Evolutionary conservation across 2,888 invertebrate species (phyloP), one percentile per base, ranked within the genome.

Genomic region (Lepidonotus clava): DNA sequence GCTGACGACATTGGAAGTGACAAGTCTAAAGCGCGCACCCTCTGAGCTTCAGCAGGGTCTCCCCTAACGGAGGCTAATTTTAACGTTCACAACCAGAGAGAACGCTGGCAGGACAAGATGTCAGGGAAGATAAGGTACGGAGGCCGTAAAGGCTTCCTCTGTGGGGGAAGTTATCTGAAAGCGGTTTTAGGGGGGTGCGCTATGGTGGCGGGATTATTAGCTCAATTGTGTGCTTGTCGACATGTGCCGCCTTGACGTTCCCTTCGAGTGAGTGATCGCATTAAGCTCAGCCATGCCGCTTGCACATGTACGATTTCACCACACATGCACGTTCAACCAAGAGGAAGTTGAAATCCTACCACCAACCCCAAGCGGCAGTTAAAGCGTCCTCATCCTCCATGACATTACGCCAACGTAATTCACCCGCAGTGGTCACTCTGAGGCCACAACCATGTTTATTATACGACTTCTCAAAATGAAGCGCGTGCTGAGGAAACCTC

Each of bases 1-100:
- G 71, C 71, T 36, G 71, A 71, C 71, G 71, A 71, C 71, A 71
- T 71, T n/a, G 36, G 36, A 71, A 38, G 8, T 71, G 71, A 71
- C 71, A 71, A 71, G n/a, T 38, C n/a, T 21, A 71, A 38, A 71
- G 71, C 11, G 36, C 21, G 36, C 36, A 11, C 71, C 5, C 18
- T 71, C 38, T 71, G n/a, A n/a, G n/a, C n/a, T n/a, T n/a, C n/a
- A n/a, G n/a, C 71, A 21, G 36, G 71, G 61, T n/a, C 71, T 11
- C 71, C 14, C 21, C 71, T 38, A 38, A 71, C 34, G 5, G 71
- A 18, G 71, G 71, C 71, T 71, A 71, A 71, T 71, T 71, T 38
- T 71, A 71, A 71, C 36, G 71, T 71, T 34, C 5, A 34, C 28
- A n/a, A n/a, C n/a, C n/a, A n/a, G n/a, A n/a, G n/a, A n/a, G n/a